Evolutionary conservation across 2,113 vertebrate genomes (phyloP).

Genomic region (Periophthalmus modestus): DNA sequence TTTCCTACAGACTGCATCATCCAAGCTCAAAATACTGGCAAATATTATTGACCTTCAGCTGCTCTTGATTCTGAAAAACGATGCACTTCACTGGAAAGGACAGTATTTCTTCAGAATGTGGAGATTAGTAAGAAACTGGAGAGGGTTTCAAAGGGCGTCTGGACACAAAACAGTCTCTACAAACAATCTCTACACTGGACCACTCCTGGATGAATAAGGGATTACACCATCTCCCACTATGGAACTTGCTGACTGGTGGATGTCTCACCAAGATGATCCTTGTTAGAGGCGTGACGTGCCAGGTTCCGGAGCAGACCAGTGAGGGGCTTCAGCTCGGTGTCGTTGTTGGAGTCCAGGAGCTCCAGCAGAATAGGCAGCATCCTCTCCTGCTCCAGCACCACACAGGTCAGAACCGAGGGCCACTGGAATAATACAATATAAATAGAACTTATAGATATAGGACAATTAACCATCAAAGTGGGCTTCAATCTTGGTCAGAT

Average conservation of each 20-base stretch:
- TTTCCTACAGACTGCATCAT: no score
- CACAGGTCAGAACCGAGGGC: conserved; percentile 85
- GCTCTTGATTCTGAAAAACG: no score
- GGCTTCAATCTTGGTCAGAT: neutral
- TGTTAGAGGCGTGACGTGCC: conserved; percentile 84
- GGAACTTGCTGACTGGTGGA: no score
- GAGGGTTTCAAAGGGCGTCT: no score
- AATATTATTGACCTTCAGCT: no score
- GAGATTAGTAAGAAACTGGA: no score
- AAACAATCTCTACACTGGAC: no score
- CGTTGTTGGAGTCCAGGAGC: conserved; percentile 82
- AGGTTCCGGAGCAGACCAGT: conserved; percentile 92
- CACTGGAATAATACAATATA: conserved; percentile 75
- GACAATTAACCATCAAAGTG: neutral
- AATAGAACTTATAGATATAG: neutral
- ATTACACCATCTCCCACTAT: no score
- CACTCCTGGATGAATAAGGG: no score
- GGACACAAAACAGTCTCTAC: no score
- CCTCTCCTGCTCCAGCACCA: conserved; percentile 89
- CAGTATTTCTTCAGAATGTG: neutral
- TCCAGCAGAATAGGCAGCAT: conserved; percentile 89
- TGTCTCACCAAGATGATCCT: conserved; percentile 90
- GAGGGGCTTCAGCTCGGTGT: conserved; percentile 86
- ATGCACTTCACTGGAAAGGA: neutral
- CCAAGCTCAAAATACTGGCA: no score